Evolutionary conservation across 2,113 vertebrate genomes (phyloP).

Genomic region (Synchiropus splendidus): DNA sequence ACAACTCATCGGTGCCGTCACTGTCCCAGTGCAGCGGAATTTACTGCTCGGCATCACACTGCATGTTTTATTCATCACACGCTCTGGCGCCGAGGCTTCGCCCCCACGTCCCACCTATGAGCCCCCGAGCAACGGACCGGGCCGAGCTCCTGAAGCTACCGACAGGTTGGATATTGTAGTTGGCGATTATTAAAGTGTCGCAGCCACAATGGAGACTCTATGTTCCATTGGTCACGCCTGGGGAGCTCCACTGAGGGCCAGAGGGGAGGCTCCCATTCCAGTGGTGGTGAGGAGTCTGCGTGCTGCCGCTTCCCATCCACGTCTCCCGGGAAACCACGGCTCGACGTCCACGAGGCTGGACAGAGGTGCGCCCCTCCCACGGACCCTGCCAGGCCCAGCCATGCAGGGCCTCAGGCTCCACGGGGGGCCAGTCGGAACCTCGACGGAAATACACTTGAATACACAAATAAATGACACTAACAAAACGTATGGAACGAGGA

Average conservation of each 20-base stretch:
- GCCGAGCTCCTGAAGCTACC: conserved; percentile 87
- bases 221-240: conserved; percentile 98
- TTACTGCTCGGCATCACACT: conserved; percentile 61
- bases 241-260: conserved; percentile 75
- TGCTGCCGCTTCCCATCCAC: conserved; percentile 75
- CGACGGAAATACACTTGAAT: too few relatives aligned
- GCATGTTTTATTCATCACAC: conserved; percentile 41
- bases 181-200: conserved; percentile 97
- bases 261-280: conserved; percentile 72
- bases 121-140: conserved; percentile 65
- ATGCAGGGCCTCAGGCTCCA: too few relatives aligned
- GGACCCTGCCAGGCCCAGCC: too few relatives aligned
- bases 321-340: conserved; percentile 82
- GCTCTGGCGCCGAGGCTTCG: conserved; percentile 69
- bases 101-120: conserved; percentile 62
- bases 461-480: too few relatives aligned
- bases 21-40: background rate
- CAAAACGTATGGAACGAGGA: too few relatives aligned
- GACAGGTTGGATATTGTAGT: conserved; percentile 99
- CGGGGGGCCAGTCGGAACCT: too few relatives aligned
- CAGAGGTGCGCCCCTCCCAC: conserved; percentile 9
- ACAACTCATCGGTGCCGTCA: background rate
- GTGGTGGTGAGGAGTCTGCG: conserved; percentile 83
- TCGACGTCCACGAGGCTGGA: conserved; percentile 46
- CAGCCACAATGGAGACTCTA: conserved; percentile 89